Conservation (phyloP, 2,888 invertebrate species). For the Patella depressa region DNA sequence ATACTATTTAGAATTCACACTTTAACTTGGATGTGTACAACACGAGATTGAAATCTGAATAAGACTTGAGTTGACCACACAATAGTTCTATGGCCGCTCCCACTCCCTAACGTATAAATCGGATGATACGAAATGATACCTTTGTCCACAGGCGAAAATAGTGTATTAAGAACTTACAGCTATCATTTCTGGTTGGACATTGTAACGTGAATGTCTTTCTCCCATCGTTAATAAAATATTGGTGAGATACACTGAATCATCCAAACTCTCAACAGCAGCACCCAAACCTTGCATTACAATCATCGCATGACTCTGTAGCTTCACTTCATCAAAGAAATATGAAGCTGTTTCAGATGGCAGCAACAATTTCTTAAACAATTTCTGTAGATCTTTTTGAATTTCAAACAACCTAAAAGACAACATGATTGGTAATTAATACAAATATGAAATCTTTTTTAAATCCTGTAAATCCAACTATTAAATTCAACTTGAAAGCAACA, state of each 20-base stretch:
- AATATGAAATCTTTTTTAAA: no score
- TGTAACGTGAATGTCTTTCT: constrained; percentile 52
- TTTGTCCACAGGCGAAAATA: not conserved
- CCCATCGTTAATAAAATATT: constrained; percentile 53
- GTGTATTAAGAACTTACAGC: constrained; percentile 37
- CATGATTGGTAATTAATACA: not conserved
- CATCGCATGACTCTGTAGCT: constrained; percentile 58
- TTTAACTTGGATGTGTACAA: no score
- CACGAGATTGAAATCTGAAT: no score
- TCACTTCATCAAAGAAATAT: constrained; percentile 49
- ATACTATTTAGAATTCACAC: no score
- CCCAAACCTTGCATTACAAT: constrained; percentile 67
- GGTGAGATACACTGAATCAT: constrained; percentile 61
- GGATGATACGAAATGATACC: no score
- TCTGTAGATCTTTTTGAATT: constrained; percentile 54
- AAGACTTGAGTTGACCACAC: no score
- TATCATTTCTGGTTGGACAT: constrained; percentile 51
- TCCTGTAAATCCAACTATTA: no score
- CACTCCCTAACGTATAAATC: no score
- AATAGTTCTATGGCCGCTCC: no score
- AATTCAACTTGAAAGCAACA: no score
- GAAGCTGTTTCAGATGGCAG: constrained; percentile 39
- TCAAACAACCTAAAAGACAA: constrained; percentile 52
- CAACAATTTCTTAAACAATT: constrained; percentile 48
- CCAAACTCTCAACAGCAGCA: constrained; percentile 66